A percentile compares a stretch with the other conserved stretches of the same genome.
Conservation (phyloP, 2,888 invertebrate species). For the Chymomyza amoena region DNA sequence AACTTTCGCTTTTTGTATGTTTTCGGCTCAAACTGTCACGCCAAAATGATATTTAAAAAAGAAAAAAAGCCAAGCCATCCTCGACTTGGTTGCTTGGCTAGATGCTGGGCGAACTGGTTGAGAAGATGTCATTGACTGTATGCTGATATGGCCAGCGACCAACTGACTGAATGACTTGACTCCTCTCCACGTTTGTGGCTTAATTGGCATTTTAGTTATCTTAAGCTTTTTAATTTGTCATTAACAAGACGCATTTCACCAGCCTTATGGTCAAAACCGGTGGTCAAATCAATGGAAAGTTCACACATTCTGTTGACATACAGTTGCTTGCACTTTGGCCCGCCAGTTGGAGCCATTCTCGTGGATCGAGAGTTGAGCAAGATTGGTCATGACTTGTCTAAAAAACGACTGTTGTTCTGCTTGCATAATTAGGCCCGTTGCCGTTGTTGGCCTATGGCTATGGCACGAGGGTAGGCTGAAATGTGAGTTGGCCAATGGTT, state of each 20-base stretch:
- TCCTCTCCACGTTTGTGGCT: constrained; percentile 28
- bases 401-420: constrained; percentile 11
- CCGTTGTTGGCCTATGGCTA: not conserved
- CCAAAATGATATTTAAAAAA: constrained; percentile 51
- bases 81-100: not conserved
- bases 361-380: not conserved
- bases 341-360: constrained; percentile 6
- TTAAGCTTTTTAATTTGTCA: constrained; percentile 21
- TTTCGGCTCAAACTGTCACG: constrained; percentile 39
- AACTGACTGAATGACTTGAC: constrained; percentile 41
- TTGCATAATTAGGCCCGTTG: not conserved
- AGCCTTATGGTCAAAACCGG: constrained; percentile 22
- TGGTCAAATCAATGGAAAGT: constrained; percentile 42
- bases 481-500: too few species aligned
- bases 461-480: too few species aligned
- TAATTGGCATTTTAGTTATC: constrained; percentile 43
- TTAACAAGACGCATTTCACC: constrained; percentile 37
- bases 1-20: constrained; percentile 58
- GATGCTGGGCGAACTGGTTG: constrained; percentile 25
- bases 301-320: constrained; percentile 17
- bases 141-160: constrained; percentile 12
- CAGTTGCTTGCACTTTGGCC: constrained; percentile 4
- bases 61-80: not conserved
- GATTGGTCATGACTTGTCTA: constrained; percentile 5
- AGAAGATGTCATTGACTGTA: constrained; percentile 51